Evolutionary conservation across 2,888 invertebrate species (phyloP), one percentile per base, ranked within the genome.

Genomic region (Resseliella maxima): DNA sequence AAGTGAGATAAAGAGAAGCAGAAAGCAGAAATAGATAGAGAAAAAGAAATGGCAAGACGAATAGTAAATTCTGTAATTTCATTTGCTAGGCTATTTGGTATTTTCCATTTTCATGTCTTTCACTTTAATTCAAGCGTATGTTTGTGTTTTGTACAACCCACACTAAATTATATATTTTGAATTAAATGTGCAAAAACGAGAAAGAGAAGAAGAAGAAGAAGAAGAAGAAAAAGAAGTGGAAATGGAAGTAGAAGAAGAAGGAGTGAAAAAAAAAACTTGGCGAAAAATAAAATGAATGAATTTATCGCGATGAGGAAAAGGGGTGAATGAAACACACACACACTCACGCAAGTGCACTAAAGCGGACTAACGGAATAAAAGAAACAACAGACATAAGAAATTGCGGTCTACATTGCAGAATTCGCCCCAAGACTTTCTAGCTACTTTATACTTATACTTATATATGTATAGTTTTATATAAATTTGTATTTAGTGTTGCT

Each of bases 101-200:
- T 31, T 72, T 72, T 72, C 31, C 72, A 72, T 27, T 72, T 72
- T 72, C 72, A 72, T 31, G 31, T 72, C 72, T 72, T 72, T 72
- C 72, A 72, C 31, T 72, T 31, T 72, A 35, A 72, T 72, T 72
- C 12, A 18, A 72, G 72, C 72, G 35, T 31, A 35, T 72, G 31
- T 72, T 72, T 72, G 31, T 72, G 72, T 72, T 31, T 3, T 35
- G 31, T 72, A 8, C 31, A 72, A 72, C 72, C 72, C 12, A 5
- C 27, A 27, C 59, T 27, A 12, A 72, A 72, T 31, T 72, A 72
- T 72, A 31, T 72, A 72, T 72, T 72, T 72, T 72, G 72, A 72
- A 72, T 31, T 72, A 72, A 72, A 72, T 2, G 27, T 5, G 15
- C 24, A 59, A 8, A 59, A 27, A 50, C 24, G 24, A n/a, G 24